Base-by-base conservation (phyloP, 1,140 invertebrate genomes). In the Eueides isabella region DNA sequence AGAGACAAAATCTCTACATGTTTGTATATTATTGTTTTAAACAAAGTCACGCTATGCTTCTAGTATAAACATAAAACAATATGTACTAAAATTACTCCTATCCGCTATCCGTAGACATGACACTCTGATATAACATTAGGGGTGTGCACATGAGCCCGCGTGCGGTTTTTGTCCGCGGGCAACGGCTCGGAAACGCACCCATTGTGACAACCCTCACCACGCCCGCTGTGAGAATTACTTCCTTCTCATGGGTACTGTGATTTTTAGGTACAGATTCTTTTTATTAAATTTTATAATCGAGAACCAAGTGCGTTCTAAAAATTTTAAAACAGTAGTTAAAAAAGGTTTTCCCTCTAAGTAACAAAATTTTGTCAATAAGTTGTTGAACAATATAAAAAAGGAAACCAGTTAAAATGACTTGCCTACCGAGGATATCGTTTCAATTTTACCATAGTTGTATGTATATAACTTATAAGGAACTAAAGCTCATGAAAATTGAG, bases 131-230 rank as follows among this genome's bases (percentile, higher is more conserved):
- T 80, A 78, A 84, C 80, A 79, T 81, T 82, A 84, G 85, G 85
- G 83, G 81, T 83, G 83, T 73, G 74, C 65, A 66, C 78, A 74
- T 71, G 76, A 72, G 79, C 69, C 72, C 75, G 44, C 71, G 74
- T 66, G 62, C 35, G 63, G 66, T 77, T 81, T 85, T 86, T 86
- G 84, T 86, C 55, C 71, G 71, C 71, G 80, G 67, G 75, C 81
- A 83, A 70, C 82, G 78, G 71, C 64, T 82, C 81, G 85, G 85
- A 87, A 89, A 85, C 74, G 67, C 76, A 65, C 33, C 33, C 75
- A 82, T 87, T 86, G 85, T 85, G 85, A 85, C 83, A 86, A 77
- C 85, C 85, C 82, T 89, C 71, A 80, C 67, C 80, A 77, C 85
- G 74, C 79, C 74, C 74, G 77, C 77, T 55, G 64, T 67, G 63